Base-by-base conservation (phyloP, 2,113 vertebrate species). In the Archilochus colubris region DNA sequence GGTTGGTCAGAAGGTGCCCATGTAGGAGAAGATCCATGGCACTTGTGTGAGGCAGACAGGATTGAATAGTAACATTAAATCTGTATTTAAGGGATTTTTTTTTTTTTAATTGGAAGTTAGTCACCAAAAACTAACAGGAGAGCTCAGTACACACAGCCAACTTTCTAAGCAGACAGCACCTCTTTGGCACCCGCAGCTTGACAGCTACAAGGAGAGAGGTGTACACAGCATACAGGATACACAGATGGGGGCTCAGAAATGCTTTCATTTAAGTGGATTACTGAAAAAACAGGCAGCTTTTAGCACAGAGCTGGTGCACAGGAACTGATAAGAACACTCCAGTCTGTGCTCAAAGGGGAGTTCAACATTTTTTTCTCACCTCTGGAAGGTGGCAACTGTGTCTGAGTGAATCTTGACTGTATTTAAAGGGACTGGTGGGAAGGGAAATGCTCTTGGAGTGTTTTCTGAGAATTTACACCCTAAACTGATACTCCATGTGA, bases 381-480 rank as follows among this genome's bases (percentile, higher is more conserved):
- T 83, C 82, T 88, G 61, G 31, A 75, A 93, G 24, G 24, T 27
- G 24, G 23, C 0, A 1, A 48, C 57, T 50, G 36, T 30, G 19
- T 91, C 54, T 82, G 50, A 53, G 25, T 24, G 51, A 89, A 81
- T 95, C 85, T 59, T 83, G 75, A 53, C 59, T 68, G 50, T 20
- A 31, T 67, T 54, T 57, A 57, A 86, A 79, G 33, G 14, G 4
- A 3, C 0, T 12, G 5, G 24, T 28, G 19, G 22, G 57, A 17
- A 82, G 6, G n/a, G 72, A 91, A 95, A 72, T 7, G 27, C 11
- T 88, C 15, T 81, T 72, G 64, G 51, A 80, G 55, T 48, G 18
- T 6, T 90, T 94, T 83, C 63, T 88, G 57, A 91, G 84, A 91
- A 48, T 83, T 63, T 59, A 28, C n/a, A 64, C 18, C 17, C 54